These are phyloP conservation scores for Perizoma flavofasciatum DNA, from an alignment of 2,888 invertebrate species.

Conservation along the genomic window DNA sequence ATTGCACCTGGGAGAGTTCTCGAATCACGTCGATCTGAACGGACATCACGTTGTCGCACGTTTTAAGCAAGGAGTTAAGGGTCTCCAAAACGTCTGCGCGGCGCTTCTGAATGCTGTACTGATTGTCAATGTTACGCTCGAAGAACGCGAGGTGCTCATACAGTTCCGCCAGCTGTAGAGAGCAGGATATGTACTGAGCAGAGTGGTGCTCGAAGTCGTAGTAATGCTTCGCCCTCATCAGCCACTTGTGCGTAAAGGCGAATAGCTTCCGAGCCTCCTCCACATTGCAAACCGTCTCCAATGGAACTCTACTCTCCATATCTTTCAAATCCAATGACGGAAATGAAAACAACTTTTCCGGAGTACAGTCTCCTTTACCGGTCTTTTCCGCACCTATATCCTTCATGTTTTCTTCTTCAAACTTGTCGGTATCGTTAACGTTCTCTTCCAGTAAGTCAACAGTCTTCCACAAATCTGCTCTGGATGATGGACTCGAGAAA, in stretches of 20 bases:
- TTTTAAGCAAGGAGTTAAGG: slow-evolving; percentile 80
- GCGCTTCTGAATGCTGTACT: slow-evolving; percentile 84
- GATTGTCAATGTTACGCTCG: slow-evolving; percentile 86
- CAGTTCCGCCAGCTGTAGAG: slow-evolving; percentile 85
- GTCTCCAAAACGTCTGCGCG: slow-evolving; percentile 84
- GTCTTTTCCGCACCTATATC: slow-evolving; percentile 63
- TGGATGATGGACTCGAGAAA: slow-evolving; percentile 63
- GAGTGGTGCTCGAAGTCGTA: slow-evolving; percentile 84
- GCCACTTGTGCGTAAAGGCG: slow-evolving; percentile 83
- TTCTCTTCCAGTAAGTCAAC: slow-evolving; percentile 58
- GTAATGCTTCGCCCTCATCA: slow-evolving; percentile 83
- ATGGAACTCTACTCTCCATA: slow-evolving; percentile 64
- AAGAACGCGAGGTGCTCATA: slow-evolving; percentile 88
- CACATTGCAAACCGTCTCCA: slow-evolving; percentile 54
- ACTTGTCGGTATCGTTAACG: slow-evolving; percentile 45
- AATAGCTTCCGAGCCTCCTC: slow-evolving; percentile 82
- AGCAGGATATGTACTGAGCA: slow-evolving; percentile 83
- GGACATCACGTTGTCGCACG: slow-evolving; percentile 76
- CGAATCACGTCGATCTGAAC: slow-evolving; percentile 82
- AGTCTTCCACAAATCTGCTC: slow-evolving; percentile 68
- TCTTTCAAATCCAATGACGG: slow-evolving; percentile 66
- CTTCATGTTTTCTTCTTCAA: slow-evolving; percentile 65
- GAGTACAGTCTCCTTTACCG: slow-evolving; percentile 60
- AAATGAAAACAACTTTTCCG: slow-evolving; percentile 61
- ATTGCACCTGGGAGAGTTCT: slow-evolving; percentile 85